Evolutionary conservation across 2,797 vertebrate species (phyloP), one percentile per base, ranked within the genome.

Genomic region (Gymnocypris eckloni): DNA sequence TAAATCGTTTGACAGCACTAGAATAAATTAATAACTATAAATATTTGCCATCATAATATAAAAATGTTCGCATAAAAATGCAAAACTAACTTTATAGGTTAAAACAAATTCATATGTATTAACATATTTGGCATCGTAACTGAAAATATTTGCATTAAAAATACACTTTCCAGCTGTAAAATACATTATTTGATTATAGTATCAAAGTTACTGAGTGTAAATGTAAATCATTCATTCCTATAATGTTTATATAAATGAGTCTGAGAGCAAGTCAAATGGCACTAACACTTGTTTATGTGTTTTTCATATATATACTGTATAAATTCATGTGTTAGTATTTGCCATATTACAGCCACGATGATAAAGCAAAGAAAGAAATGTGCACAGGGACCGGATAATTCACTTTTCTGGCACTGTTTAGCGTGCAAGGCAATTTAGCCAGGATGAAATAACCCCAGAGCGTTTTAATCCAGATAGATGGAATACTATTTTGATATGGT

Each of bases 381-480:
- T 80, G 64, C 59, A 52, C 8, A 84, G 25, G 79, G 84, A 81
- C 75, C n/a, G 33, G 22, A 85, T 88, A 85, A 89, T 90, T 89
- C 83, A 72, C 79, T 90, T 87, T 87, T 83, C 83, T 84, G 72
- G 83, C 76, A 73, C 82, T 89, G 71, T 90, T 92, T 86, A 89
- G 87, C 82, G 79, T 56, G 67, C 83, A 76, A 91, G 86, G 86
- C 87, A 91, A 90, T 91, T 91, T 88, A 85, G 84, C 45, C 16
- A 56, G 82, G 80, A 80, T 84, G 87, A 86, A 86, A 89, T 84
- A 90, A 90, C 87, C 73, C 70, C 43, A 67, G 56, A 75, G 76
- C 85, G 83, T 88, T 84, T 85, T 89, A 90, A 92, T 89, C 88
- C 84, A 91, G 90, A 92, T 91, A 83, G 88, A 93, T 90, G 83